Base-by-base conservation (phyloP, 1,140 invertebrate genomes). In the Oscheius sp. region DNA sequence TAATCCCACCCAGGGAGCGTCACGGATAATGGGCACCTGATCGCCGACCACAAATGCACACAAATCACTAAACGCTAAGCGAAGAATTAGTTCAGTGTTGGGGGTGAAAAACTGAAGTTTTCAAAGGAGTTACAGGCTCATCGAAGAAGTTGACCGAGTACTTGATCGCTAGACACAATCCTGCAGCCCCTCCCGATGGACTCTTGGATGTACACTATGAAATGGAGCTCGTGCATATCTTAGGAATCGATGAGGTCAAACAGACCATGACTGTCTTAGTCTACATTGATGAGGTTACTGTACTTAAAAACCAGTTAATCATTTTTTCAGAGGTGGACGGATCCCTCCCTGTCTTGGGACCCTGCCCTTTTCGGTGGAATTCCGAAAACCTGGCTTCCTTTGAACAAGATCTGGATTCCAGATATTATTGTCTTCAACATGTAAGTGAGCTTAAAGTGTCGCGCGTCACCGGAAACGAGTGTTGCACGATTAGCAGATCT, bases 361-460 rank as follows among this genome's bases (percentile, higher is more conserved):
- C 74, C 80, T 10, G 73, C 72, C 10, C 70, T 80, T 13, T 85
- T 78, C 66, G 79, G 76, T 42, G 78, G 74, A n/a, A 71, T 85
- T 1, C 79, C 69, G 10, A 79, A 78, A 26, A 84, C 85, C 35
- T 75, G 82, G 74, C 61, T 85, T 26, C 84, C 84, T 7, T 68
- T 81, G 65, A 68, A 79, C 31, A 68, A 75, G 28, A 77, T 85
- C 20, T 85, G 84, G 84, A 67, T 73, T 20, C 83, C 84, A 1
- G 84, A 85, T 77, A 72, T 85, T 32, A 85, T 85, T 26, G 76
- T 85, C 18, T 82, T 84, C 46, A 85, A 85, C 64, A 80, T 85
- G 84, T 85, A 76, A 84, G 78, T 79, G 42, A 13, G 26, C 18
- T 31, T 15, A 2, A 26, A 26, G 23, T 59, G 13, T 23, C n/a